A percentile compares a stretch with the other conserved stretches of the same genome.
Conservation (phyloP, 2,797 vertebrate genomes). For the Siniperca undulata region DNA sequence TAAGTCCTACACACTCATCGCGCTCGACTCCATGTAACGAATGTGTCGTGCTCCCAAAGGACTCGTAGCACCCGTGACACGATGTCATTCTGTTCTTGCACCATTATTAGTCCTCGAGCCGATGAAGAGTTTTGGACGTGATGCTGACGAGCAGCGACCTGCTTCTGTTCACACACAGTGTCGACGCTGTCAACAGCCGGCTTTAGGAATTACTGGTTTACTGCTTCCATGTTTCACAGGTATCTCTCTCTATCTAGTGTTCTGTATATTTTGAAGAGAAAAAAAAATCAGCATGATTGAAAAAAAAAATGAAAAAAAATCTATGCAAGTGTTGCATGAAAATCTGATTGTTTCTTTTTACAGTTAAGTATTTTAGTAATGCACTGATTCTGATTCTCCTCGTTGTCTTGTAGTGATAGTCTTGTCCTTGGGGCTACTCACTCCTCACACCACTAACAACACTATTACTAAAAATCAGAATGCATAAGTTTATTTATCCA, state of each 20-base stretch:
- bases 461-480: slow-evolving; percentile 52
- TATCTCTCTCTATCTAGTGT: slow-evolving; percentile 83
- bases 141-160: slow-evolving; percentile 37
- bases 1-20: slow-evolving; percentile 49
- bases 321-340: slow-evolving; percentile 92
- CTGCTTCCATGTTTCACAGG: slow-evolving; percentile 81
- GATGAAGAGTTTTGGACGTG: slow-evolving; percentile 47
- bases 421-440: slow-evolving; percentile 81
- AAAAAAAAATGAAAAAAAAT: slow-evolving; percentile 75
- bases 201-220: slow-evolving; percentile 65
- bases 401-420: slow-evolving; percentile 83
- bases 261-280: slow-evolving; percentile 83
- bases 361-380: slow-evolving; percentile 85
- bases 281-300: slow-evolving; percentile 85
- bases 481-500: slow-evolving; percentile 59
- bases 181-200: slow-evolving; percentile 29
- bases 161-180: slow-evolving; percentile 47
- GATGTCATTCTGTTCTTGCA: slow-evolving; percentile 60
- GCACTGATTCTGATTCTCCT: slow-evolving; percentile 82
- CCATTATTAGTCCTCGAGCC: slow-evolving; percentile 56
- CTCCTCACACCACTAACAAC: slow-evolving; percentile 68
- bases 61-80: slow-evolving; percentile 78
- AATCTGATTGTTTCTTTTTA: slow-evolving; percentile 85
- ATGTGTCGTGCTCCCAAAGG: slow-evolving; percentile 59
- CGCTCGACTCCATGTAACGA: slow-evolving; percentile 48